A percentile compares a stretch with the other conserved stretches of the same genome.
phyloP scores from a whole-genome alignment of 92 coral and sea anemone species.

The Umimayanthus chanpuru region DNA sequence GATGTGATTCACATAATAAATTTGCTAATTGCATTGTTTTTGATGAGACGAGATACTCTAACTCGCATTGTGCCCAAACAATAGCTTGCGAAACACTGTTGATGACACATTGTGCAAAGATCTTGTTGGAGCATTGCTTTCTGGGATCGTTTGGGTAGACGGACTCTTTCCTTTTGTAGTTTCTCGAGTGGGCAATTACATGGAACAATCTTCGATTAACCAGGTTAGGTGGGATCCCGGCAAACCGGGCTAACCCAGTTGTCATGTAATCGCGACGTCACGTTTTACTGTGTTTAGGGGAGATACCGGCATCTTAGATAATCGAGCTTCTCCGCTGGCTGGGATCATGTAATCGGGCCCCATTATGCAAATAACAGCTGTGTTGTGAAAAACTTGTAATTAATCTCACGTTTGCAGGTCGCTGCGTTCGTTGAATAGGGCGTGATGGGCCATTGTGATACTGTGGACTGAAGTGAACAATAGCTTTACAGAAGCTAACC shows the following conservation, averaged over 20 bases:
- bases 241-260: conserved; percentile 10
- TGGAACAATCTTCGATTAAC: not conserved
- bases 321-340: conserved; percentile 17
- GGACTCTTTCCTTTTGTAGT: no score
- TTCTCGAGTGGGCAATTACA: no score
- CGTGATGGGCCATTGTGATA: conserved; percentile 6
- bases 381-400: conserved; percentile 2
- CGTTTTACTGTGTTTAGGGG: conserved; percentile 11
- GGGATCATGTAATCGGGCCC: conserved; percentile 27
- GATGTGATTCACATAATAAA: conserved; percentile 6
- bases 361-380: not conserved
- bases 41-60: no score
- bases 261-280: not conserved
- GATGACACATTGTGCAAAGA: no score
- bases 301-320: conserved; percentile 3
- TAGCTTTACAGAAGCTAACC: conserved; percentile 5
- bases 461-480: not conserved
- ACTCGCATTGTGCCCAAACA: no score
- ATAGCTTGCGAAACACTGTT: no score
- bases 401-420: conserved; percentile 6
- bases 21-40: no score
- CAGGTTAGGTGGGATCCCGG: conserved; percentile 14
- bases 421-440: conserved; percentile 7
- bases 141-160: no score
- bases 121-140: no score